Conservation (phyloP, 2,797 vertebrate species). For the Gouania willdenowi region DNA sequence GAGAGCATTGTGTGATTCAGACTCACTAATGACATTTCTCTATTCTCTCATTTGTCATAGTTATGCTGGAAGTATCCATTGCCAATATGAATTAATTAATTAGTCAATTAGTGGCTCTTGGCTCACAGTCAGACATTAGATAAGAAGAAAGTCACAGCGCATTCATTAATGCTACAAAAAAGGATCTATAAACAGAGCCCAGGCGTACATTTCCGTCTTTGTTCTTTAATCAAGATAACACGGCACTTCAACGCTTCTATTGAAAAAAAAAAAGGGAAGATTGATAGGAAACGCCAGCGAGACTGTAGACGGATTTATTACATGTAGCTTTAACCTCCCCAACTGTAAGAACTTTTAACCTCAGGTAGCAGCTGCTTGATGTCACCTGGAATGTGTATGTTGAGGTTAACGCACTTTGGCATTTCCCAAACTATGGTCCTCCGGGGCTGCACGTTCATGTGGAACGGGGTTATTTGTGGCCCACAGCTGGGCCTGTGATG, state of each 20-base stretch:
- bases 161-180: background rate
- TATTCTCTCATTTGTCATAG: slow-evolving; percentile 17
- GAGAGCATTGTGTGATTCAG: slow-evolving; percentile 1
- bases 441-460: slow-evolving; percentile 45
- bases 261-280: background rate
- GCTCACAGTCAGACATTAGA: slow-evolving; percentile 15
- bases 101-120: slow-evolving; percentile 22
- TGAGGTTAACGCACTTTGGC: slow-evolving; percentile 71
- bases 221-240: background rate
- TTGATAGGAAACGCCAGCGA: slow-evolving; percentile 3
- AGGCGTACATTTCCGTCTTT: background rate
- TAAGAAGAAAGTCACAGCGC: slow-evolving; percentile 8
- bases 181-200: background rate
- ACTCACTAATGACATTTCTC: slow-evolving; percentile 22
- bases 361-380: slow-evolving; percentile 61
- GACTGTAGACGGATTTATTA: slow-evolving; percentile 7
- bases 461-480: slow-evolving; percentile 48
- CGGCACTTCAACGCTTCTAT: background rate
- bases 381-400: slow-evolving; percentile 57
- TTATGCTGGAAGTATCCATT: slow-evolving; percentile 18
- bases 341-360: slow-evolving; percentile 33
- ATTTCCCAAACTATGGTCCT: slow-evolving; percentile 51
- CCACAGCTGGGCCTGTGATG: slow-evolving; percentile 54
- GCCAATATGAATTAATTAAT: slow-evolving; percentile 56
- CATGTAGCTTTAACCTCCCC: slow-evolving; percentile 26